phyloP scores from a whole-genome alignment of 1,140 invertebrate species.

The Archivesica marissinica region DNA sequence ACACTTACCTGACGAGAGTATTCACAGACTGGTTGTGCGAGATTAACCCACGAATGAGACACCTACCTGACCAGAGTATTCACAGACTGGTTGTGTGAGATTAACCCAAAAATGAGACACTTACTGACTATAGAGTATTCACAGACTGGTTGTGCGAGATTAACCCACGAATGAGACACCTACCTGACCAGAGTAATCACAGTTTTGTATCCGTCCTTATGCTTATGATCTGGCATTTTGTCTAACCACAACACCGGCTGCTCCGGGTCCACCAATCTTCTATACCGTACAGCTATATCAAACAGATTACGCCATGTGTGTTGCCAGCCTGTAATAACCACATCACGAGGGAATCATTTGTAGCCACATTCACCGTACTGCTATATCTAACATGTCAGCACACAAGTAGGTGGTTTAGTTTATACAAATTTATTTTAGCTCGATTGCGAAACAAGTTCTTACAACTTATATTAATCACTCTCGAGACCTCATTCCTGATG shows the following conservation, averaged over 20 bases:
- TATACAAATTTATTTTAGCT: no score
- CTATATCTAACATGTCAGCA: neutral
- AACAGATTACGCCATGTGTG: slow-evolving; percentile 78
- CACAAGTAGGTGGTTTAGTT: neutral
- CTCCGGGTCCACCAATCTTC: slow-evolving; percentile 78
- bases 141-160: no score
- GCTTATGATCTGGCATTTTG: slow-evolving; percentile 72
- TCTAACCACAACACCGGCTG: slow-evolving; percentile 80
- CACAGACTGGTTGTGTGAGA: no score
- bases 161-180: neutral
- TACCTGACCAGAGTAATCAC: slow-evolving; percentile 77
- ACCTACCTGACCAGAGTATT: no score
- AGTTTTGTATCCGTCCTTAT: slow-evolving; percentile 73
- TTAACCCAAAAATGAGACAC: neutral
- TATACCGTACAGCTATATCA: slow-evolving; percentile 77
- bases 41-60: no score
- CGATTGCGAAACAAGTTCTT: no score
- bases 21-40: no score
- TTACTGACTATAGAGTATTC: slow-evolving; percentile 42
- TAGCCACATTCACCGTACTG: neutral
- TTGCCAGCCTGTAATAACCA: slow-evolving; percentile 10
- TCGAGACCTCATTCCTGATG: no score
- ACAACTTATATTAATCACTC: no score
- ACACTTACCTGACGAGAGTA: no score
- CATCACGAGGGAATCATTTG: neutral